Percentiles rank a stretch among this genome's conserved stretches.
phyloP scores from a whole-genome alignment of 1,140 invertebrate species.

The Zaprionus gabonicus region DNA sequence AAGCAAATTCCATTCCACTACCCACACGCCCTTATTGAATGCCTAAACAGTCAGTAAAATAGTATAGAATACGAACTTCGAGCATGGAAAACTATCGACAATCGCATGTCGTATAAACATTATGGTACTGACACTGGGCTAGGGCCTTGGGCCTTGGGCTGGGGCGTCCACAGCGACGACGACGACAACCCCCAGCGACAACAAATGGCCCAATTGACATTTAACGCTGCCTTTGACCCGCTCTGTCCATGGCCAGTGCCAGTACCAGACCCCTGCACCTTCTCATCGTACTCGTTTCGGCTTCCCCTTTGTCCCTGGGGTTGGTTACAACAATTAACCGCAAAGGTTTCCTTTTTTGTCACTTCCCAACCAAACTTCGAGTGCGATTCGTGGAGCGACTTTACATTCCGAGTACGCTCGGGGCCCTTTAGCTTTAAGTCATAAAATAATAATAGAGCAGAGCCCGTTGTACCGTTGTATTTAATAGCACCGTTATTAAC shows the following conservation, averaged over 20 bases:
- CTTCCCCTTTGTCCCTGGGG: conserved; percentile 26
- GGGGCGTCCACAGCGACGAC: neutral
- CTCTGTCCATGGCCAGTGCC: conserved; percentile 1
- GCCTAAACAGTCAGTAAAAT: neutral
- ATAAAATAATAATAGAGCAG: conserved; percentile 70
- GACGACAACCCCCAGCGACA: conserved; percentile 33
- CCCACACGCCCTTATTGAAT: neutral
- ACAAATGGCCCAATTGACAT: conserved; percentile 68
- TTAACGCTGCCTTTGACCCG: conserved; percentile 72
- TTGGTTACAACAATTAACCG: conserved; percentile 72
- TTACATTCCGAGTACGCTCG: conserved; percentile 7
- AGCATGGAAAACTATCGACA: neutral
- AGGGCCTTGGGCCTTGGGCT: neutral
- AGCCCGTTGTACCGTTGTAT: neutral
- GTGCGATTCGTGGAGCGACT: neutral
- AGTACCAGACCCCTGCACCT: neutral
- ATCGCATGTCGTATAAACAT: conserved; percentile 18
- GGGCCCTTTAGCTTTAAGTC: conserved; percentile 63
- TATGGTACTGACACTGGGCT: conserved; percentile 34
- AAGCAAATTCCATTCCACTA: conserved; percentile 1
- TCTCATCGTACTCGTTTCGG: neutral
- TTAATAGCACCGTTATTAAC: conserved; percentile 60
- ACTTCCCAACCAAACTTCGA: conserved; percentile 38
- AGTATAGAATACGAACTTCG: neutral
- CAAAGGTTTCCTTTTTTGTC: conserved; percentile 78